phyloP scores from a whole-genome alignment of 2,797 vertebrate species.

The Chlorospingus flavigularis region DNA sequence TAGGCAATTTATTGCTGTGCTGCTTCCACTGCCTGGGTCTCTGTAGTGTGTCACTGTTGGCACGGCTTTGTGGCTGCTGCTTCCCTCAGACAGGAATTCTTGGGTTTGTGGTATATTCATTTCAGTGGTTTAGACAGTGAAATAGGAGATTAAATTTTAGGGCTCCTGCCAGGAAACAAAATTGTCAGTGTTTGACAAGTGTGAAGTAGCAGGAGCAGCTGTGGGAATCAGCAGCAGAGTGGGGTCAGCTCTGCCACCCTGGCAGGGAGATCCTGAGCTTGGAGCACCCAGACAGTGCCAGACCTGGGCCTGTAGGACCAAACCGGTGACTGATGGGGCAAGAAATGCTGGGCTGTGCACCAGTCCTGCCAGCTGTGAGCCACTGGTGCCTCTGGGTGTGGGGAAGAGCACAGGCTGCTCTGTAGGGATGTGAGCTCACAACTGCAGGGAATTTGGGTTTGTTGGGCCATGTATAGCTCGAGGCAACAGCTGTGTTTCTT shows the following conservation, averaged over 20 bases:
- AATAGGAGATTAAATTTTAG: not conserved
- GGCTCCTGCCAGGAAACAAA: not conserved
- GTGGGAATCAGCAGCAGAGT: not conserved
- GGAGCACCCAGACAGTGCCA: not conserved
- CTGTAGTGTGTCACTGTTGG: not conserved
- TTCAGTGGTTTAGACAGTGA: not conserved
- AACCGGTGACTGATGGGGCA: not conserved
- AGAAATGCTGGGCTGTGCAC: not conserved
- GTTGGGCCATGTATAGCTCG: accelerated
- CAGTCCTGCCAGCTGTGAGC: not conserved
- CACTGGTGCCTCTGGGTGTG: not conserved
- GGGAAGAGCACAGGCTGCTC: not conserved
- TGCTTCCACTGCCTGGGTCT: not conserved
- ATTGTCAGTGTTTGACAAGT: not conserved
- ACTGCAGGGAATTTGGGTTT: accelerated
- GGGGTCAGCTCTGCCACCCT: accelerated
- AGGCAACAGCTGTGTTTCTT: not conserved
- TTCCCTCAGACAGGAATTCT: not conserved
- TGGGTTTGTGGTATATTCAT: not conserved
- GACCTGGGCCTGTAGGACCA: not conserved
- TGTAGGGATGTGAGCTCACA: no score
- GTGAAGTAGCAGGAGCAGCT: not conserved
- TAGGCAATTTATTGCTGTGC: constrained; percentile 3
- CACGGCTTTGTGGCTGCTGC: not conserved
- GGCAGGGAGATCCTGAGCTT: not conserved